Conservation (phyloP, 2,113 vertebrate species). For the Rousettus leschenaultii region DNA sequence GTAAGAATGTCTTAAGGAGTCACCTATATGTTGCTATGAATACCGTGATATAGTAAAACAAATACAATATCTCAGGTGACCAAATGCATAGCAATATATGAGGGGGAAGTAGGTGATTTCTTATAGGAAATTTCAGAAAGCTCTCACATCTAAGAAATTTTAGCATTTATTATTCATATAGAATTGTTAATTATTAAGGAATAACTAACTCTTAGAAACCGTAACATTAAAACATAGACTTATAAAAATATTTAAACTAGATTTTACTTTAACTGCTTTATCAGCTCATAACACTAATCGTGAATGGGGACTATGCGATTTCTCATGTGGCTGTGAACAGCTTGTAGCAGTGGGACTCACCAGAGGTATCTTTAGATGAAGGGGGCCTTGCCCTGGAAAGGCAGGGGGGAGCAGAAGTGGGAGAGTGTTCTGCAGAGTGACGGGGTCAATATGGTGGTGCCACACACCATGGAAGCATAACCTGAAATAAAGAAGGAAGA, state of each 20-base stretch:
- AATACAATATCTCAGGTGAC: neutral
- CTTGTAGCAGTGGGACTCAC: neutral
- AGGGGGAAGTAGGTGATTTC: neutral
- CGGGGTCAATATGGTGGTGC: too few relatives aligned
- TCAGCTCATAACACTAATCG: neutral
- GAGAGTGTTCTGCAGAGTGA: too few relatives aligned
- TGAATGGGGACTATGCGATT: neutral
- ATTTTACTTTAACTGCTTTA: neutral
- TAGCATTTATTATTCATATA: neutral
- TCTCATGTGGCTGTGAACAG: neutral
- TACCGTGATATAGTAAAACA: neutral
- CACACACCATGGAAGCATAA: neutral
- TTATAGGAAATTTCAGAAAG: neutral
- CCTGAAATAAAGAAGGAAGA: neutral
- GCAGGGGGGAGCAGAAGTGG: too few relatives aligned
- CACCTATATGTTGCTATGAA: neutral
- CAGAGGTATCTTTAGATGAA: too few relatives aligned
- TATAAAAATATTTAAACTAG: neutral
- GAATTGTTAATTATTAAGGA: neutral
- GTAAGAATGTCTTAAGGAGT: neutral
- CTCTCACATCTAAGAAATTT: neutral
- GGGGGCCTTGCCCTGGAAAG: neutral
- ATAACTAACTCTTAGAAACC: neutral
- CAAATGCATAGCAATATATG: neutral
- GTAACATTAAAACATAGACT: neutral